phyloP scores from a whole-genome alignment of 2,113 vertebrate species.

The Anhinga rufa region DNA sequence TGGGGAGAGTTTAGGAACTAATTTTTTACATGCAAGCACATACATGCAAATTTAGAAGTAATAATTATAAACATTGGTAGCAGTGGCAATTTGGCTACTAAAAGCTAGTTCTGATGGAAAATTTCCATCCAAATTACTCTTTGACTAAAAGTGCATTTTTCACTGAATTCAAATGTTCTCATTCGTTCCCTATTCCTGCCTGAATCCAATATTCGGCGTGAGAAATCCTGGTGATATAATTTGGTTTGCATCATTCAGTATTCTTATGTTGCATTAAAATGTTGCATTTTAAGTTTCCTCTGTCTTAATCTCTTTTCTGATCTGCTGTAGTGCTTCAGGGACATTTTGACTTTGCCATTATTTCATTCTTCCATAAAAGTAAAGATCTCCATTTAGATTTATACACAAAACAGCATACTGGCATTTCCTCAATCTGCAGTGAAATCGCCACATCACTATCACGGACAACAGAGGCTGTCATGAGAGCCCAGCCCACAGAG shows the following conservation, averaged over 20 bases:
- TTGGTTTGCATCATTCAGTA: background rate
- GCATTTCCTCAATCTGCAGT: background rate
- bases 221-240: background rate
- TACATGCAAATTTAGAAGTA: background rate
- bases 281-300: background rate
- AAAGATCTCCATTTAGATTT: background rate
- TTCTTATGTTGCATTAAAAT: background rate
- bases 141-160: background rate
- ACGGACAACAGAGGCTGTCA: fast-evolving
- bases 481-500: background rate
- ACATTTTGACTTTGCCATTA: background rate
- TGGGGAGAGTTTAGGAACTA: background rate
- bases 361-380: background rate
- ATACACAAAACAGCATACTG: fast-evolving
- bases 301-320: background rate
- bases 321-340: background rate
- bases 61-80: background rate
- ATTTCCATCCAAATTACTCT: background rate
- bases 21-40: background rate
- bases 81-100: background rate
- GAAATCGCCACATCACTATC: background rate
- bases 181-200: background rate
- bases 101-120: background rate
- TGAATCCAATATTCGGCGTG: background rate
- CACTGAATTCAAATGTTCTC: background rate